These are phyloP conservation scores for Nasonia oneida DNA, from an alignment of 2,888 invertebrate genomes.

Conservation along the genomic window DNA sequence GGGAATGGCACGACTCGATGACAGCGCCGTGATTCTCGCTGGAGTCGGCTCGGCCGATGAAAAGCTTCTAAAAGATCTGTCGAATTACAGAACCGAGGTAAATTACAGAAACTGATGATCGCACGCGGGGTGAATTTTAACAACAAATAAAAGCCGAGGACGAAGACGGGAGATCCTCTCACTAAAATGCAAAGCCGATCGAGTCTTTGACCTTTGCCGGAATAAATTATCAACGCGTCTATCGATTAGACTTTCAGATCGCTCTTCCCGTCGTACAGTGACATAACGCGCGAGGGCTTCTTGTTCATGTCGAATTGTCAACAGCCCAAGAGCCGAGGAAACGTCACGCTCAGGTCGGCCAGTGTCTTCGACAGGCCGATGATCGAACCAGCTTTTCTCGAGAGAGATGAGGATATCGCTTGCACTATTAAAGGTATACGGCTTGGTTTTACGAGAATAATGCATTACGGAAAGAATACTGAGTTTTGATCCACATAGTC, in stretches of 20 bases:
- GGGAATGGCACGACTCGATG: conserved; percentile 81
- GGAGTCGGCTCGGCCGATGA: conserved; percentile 87
- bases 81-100: conserved; percentile 85
- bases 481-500: too few relatives aligned
- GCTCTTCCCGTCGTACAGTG: conserved; percentile 85
- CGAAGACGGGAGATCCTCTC: background rate
- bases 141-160: background rate
- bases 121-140: background rate
- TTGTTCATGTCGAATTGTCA: conserved; percentile 84
- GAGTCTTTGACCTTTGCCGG: conserved; percentile 29
- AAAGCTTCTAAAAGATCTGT: conserved; percentile 82
- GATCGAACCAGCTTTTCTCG: conserved; percentile 89
- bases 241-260: conserved; percentile 82
- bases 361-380: conserved; percentile 83
- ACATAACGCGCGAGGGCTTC: conserved; percentile 85
- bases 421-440: conserved; percentile 83
- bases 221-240: conserved; percentile 57
- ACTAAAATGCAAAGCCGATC: background rate
- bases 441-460: too few relatives aligned
- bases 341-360: conserved; percentile 81
- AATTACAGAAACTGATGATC: conserved; percentile 37
- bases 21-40: conserved; percentile 83
- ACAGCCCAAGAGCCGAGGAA: conserved; percentile 87
- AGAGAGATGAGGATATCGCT: conserved; percentile 82
- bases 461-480: too few relatives aligned